Base-by-base conservation (phyloP, 2,113 vertebrate genomes). In the Lontra canadensis region DNA sequence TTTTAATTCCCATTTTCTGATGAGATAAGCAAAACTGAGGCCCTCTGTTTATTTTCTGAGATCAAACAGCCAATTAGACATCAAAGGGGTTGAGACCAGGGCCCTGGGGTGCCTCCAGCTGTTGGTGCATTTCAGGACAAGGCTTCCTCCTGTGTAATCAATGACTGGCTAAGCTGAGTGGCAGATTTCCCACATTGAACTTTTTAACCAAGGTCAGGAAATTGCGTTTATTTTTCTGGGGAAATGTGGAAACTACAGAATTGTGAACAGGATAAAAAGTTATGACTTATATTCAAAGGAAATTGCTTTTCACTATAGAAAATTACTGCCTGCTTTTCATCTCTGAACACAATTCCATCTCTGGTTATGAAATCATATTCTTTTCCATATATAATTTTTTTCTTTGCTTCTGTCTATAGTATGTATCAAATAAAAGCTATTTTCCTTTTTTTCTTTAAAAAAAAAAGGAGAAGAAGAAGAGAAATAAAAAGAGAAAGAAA, bases 291-390 rank as follows among this genome's bases (percentile, higher is more conserved):
- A 21, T 85, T 90, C 31, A 31, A 81, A 90, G 44, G 88, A 97
- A 97, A 96, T 94, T 97, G 92, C 92, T 96, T 97, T 96, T 94
- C 95, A 81, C 74, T 78, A 55, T 52, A 96, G 96, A 96, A 97
- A 97, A 95, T 90, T n/a, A 94, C n/a, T 80, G 25, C 44, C 9
- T 55, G 26, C n/a, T 96, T 83, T 87, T 86, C n/a, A 78, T 94
- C 85, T 95, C 92, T 17, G 71, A 96, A 76, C 59, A 93, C 82
- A 95, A 69, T 93, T 97, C 63, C 52, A 52, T 61, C 92, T 63
- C 44, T 25, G 36, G 85, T 96, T 90, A 96, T 71, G 42, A 96
- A 97, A 74, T 93, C 73, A 76, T 69, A 82, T 96, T 95, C 67
- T 97, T 92, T 83, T 57, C 82, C 55, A 61, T 65, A 65, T 44